Percentiles rank a stretch among this genome's conserved stretches.
These are phyloP conservation scores for Onychostruthus taczanowskii DNA, from an alignment of 2,113 vertebrate species.

Conservation along the genomic window DNA sequence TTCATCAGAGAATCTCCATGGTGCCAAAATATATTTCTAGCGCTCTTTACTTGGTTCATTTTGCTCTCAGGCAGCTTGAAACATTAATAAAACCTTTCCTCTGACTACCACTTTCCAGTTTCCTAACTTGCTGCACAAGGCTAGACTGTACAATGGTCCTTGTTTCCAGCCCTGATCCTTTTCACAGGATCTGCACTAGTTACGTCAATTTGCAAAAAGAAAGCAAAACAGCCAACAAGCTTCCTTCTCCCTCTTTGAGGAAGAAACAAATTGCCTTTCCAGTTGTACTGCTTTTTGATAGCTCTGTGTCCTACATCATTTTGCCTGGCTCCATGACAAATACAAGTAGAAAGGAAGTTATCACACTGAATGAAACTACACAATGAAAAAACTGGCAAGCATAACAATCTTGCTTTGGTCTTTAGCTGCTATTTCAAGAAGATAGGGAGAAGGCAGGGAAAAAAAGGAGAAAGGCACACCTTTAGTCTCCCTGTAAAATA, in stretches of 20 bases:
- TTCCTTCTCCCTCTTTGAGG: neutral
- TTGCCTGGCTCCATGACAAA: neutral
- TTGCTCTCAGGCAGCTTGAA: neutral
- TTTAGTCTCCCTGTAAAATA: neutral
- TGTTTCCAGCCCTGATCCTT: slow-evolving; percentile 1
- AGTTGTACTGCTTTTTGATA: neutral
- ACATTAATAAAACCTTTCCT: neutral
- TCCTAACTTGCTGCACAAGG: neutral
- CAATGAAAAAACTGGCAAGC: neutral
- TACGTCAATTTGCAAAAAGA: neutral
- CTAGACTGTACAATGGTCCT: neutral
- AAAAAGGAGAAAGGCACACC: neutral
- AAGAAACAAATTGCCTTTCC: neutral
- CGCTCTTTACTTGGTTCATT: neutral
- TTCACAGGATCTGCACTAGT: slow-evolving; percentile 4
- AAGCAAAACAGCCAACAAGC: neutral
- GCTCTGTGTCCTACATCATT: neutral
- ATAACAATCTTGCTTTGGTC: neutral
- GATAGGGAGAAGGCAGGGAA: neutral
- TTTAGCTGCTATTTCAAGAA: neutral
- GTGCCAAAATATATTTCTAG: neutral
- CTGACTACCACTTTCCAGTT: neutral
- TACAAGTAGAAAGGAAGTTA: neutral
- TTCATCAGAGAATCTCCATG: neutral
- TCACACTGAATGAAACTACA: neutral